Evolutionary conservation across 2,113 vertebrate species (phyloP).

Genomic region (Myotis brandtii): DNA sequence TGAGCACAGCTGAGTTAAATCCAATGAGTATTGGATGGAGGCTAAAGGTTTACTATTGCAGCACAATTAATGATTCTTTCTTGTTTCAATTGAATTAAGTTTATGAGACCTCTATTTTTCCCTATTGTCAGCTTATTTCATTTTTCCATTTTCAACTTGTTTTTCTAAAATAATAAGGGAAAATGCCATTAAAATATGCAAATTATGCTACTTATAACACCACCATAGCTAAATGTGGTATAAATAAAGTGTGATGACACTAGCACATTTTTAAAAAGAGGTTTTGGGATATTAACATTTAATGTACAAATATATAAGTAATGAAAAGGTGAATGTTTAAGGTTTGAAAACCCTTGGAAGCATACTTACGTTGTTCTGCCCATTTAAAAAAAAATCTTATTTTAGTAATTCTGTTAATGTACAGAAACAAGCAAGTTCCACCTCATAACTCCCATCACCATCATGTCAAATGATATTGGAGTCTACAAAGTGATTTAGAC

Average conservation of each 20-base stretch:
- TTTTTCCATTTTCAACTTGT: conserved; percentile 22
- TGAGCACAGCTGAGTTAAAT: conserved; percentile 15
- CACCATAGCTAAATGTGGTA: background rate
- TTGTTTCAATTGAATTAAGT: background rate
- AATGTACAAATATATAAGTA: conserved; percentile 23
- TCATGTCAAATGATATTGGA: background rate
- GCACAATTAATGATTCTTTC: background rate
- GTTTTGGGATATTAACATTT: background rate
- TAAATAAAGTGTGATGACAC: background rate
- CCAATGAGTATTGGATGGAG: background rate
- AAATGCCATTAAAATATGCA: conserved; percentile 64
- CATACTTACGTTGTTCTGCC: background rate
- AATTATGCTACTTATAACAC: background rate
- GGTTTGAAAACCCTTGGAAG: background rate
- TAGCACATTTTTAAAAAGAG: background rate
- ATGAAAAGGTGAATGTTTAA: background rate
- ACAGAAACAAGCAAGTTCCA: background rate
- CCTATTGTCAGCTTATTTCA: background rate
- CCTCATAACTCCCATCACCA: background rate
- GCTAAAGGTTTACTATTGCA: background rate
- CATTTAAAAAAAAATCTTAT: conserved; percentile 30
- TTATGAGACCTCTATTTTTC: conserved; percentile 47
- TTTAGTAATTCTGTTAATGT: conserved; percentile 33
- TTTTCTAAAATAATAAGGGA: conserved; percentile 42
- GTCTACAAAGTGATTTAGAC: background rate